phyloP scores from a whole-genome alignment of 1,140 invertebrate genomes.

The Zaprionus capensis region DNA sequence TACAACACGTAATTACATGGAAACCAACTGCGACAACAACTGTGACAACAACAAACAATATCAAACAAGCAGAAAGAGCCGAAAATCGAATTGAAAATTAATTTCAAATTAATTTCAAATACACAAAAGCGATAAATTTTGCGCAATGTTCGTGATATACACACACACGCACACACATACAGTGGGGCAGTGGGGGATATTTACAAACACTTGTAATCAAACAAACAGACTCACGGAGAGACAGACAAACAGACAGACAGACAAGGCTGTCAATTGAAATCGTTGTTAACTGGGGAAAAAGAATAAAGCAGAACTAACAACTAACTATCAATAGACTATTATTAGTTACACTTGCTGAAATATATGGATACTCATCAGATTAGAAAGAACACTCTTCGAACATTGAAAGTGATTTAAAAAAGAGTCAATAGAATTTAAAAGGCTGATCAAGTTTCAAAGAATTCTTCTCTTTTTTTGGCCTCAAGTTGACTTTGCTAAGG shows the following conservation, averaged over 20 bases:
- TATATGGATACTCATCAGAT: not conserved
- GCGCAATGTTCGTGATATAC: constrained; percentile 67
- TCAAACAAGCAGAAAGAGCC: constrained; percentile 29
- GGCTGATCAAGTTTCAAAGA: too few species aligned
- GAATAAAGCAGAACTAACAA: not conserved
- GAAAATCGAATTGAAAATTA: constrained; percentile 78
- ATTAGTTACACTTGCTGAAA: constrained; percentile 7
- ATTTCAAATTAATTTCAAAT: constrained; percentile 80
- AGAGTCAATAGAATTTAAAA: too few species aligned
- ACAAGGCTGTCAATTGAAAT: constrained; percentile 54
- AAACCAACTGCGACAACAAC: constrained; percentile 26
- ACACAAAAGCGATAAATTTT: constrained; percentile 74
- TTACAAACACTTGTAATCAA: constrained; percentile 57
- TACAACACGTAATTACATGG: constrained; percentile 58
- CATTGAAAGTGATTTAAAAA: too few species aligned
- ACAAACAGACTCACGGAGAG: constrained; percentile 11
- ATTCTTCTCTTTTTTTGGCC: too few species aligned
- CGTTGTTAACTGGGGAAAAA: constrained; percentile 2
- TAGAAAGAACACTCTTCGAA: too few species aligned
- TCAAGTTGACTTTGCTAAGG: too few species aligned
- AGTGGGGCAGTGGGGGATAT: constrained; percentile 19
- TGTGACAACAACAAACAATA: constrained; percentile 19
- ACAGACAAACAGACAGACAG: constrained; percentile 6
- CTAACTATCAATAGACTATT: too few species aligned
- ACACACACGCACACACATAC: constrained; percentile 24